phyloP scores from a whole-genome alignment of 92 coral and sea anemone species.

The Palythoa heliodiscus region DNA sequence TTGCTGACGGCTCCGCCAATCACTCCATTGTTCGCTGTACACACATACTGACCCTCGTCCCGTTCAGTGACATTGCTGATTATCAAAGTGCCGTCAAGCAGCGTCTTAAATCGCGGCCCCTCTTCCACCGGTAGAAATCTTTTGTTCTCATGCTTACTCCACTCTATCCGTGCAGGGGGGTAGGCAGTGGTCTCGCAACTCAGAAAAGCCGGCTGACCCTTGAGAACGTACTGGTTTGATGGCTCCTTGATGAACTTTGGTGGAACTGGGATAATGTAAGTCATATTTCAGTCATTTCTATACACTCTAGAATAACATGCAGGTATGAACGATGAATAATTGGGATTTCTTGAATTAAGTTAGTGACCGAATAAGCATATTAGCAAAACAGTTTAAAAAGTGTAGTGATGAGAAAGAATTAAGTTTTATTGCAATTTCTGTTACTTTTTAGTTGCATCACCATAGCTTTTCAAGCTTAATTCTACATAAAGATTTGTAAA shows the following conservation, averaged over 20 bases:
- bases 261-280: slow-evolving; percentile 49
- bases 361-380: no score
- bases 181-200: slow-evolving; percentile 79
- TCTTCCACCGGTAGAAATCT: slow-evolving; percentile 62
- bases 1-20: slow-evolving; percentile 50
- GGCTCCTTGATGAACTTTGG: slow-evolving; percentile 79
- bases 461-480: no score
- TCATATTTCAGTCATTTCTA: no score
- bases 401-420: no score
- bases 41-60: slow-evolving; percentile 83
- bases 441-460: no score
- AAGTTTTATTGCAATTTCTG: no score
- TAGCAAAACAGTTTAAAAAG: no score
- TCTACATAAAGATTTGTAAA: no score
- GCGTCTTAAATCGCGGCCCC: slow-evolving; percentile 74
- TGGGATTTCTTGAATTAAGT: no score
- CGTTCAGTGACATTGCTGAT: slow-evolving; percentile 77
- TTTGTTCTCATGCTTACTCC: slow-evolving; percentile 68
- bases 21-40: slow-evolving; percentile 74
- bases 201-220: slow-evolving; percentile 67
- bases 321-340: no score
- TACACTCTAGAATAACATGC: no score
- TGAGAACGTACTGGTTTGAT: slow-evolving; percentile 74
- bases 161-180: slow-evolving; percentile 93
- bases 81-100: slow-evolving; percentile 84